Evolutionary conservation across 2,797 vertebrate species (phyloP).

Genomic region (Pangasius sanitwongsei): DNA sequence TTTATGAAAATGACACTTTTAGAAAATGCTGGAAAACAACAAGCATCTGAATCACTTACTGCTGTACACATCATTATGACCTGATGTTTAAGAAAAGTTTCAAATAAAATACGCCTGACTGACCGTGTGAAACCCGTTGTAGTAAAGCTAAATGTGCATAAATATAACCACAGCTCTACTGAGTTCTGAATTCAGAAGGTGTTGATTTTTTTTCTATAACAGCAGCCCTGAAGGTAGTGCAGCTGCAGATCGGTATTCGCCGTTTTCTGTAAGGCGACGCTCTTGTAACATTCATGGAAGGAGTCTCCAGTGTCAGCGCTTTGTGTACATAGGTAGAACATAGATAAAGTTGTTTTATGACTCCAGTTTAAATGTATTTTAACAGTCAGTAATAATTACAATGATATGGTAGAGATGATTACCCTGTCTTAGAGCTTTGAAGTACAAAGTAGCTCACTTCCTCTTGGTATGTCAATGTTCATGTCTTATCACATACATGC

Average conservation of each 20-base stretch:
- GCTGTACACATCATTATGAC: not conserved
- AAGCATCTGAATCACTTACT: not conserved
- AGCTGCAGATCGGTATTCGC: too few species aligned
- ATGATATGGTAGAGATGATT: not conserved
- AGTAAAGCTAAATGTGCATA: not conserved
- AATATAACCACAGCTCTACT: not conserved
- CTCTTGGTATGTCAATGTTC: not conserved
- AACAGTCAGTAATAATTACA: too few species aligned
- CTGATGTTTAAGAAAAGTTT: slow-evolving; percentile 35
- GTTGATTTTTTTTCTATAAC: not conserved
- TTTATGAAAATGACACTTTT: not conserved
- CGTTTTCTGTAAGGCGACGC: not conserved
- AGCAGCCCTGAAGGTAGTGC: not conserved
- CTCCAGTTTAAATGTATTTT: too few species aligned
- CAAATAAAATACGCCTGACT: slow-evolving; percentile 35
- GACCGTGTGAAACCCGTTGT: slow-evolving; percentile 4
- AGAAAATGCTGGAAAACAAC: not conserved
- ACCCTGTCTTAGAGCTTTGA: not conserved
- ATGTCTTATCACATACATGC: not conserved
- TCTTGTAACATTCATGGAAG: not conserved
- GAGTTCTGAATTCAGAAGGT: not conserved
- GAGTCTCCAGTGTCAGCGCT: not conserved
- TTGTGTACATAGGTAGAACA: too few species aligned
- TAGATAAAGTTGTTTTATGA: not conserved
- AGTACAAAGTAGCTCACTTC: not conserved